Percentiles rank a stretch among this genome's conserved stretches.
These are phyloP conservation scores for Leptopterna dolabrata DNA, from an alignment of 2,888 invertebrate species.

Conservation along the genomic window DNA sequence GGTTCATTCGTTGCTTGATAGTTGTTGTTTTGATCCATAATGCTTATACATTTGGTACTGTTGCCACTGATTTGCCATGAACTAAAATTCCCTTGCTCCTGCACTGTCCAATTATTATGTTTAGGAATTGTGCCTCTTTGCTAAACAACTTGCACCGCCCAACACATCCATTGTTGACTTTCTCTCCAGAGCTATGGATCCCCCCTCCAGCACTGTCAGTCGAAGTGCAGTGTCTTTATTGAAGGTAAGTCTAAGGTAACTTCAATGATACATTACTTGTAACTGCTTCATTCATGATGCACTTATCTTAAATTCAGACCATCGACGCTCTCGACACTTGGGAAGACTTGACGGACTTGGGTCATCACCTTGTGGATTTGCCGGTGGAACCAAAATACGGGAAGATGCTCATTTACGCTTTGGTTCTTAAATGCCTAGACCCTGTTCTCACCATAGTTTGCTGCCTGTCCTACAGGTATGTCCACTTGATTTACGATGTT, in stretches of 20 bases:
- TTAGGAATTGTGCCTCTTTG: conserved; percentile 86
- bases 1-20: conserved; percentile 32
- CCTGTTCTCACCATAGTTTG: conserved; percentile 93
- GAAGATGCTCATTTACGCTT: conserved; percentile 90
- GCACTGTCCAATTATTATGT: background rate
- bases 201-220: conserved; percentile 83
- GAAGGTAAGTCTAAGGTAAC: too few species aligned
- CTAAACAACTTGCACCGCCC: conserved; percentile 82
- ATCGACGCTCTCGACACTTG: conserved; percentile 87
- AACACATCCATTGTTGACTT: conserved; percentile 85
- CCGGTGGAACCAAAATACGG: conserved; percentile 92
- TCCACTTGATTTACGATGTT: background rate
- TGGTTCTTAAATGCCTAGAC: conserved; percentile 91
- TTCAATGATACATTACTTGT: background rate
- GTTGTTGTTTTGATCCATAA: too few species aligned
- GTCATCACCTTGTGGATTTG: conserved; percentile 87
- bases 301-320: conserved; percentile 69
- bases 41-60: too few species aligned
- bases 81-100: too few species aligned
- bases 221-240: conserved; percentile 76
- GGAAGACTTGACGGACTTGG: conserved; percentile 89
- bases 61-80: too few species aligned
- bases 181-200: conserved; percentile 84
- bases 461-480: conserved; percentile 75
- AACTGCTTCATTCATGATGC: background rate